Evolutionary conservation across 2,888 invertebrate species (phyloP).

Genomic region (Listrodromus nycthemerus): DNA sequence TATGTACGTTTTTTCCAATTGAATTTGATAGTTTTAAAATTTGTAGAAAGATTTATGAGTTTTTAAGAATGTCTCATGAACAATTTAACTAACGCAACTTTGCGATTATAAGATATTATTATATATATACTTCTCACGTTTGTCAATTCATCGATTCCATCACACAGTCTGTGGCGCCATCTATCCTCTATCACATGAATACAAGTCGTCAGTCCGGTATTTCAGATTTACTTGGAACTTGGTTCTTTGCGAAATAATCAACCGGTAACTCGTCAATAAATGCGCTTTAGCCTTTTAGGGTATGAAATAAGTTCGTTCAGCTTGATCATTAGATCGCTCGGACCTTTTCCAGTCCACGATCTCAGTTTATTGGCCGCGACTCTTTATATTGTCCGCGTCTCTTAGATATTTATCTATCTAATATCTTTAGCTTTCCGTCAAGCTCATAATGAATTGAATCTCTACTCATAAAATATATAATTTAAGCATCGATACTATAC

Average conservation of each 20-base stretch:
- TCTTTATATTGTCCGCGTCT: too few relatives aligned
- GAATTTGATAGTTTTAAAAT: background rate
- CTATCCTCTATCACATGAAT: background rate
- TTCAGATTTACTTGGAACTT: slow-evolving; percentile 20
- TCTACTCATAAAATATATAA: too few relatives aligned
- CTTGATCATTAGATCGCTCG: background rate
- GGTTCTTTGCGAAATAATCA: slow-evolving; percentile 11
- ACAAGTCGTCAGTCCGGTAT: slow-evolving; percentile 3
- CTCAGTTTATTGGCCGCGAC: background rate
- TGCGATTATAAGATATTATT: background rate
- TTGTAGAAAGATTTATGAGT: background rate
- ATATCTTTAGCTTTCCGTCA: too few relatives aligned
- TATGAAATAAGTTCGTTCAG: background rate
- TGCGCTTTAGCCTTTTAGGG: slow-evolving; percentile 1
- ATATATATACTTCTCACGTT: background rate
- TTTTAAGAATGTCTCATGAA: background rate
- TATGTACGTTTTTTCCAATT: background rate
- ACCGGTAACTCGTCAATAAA: slow-evolving; percentile 14
- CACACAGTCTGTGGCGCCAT: background rate
- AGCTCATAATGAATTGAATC: background rate
- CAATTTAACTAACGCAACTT: background rate
- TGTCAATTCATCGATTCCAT: background rate
- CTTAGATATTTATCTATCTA: too few relatives aligned
- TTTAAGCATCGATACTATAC: background rate
- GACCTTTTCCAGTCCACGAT: background rate